Base-by-base conservation (phyloP, 2,797 vertebrate genomes). In the Enteromius mattozi region DNA sequence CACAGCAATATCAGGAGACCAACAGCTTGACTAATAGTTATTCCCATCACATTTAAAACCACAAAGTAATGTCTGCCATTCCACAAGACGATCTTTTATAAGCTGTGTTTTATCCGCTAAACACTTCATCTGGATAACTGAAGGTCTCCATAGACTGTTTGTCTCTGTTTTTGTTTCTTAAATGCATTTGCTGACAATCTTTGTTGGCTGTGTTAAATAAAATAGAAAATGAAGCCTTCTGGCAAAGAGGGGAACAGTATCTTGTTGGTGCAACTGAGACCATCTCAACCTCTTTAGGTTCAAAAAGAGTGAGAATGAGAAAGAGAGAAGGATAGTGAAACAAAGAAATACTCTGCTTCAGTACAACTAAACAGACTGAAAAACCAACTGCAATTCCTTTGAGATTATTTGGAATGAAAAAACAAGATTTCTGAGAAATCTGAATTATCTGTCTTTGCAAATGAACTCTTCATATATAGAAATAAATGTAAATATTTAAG, bases 1-100 rank as follows among this genome's bases (percentile, higher is more conserved):
- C 80, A 72, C 37, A 61, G 14, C 68, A 72, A 81, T 81, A 56
- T n/a, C 19, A 54, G 47, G 24, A 59, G 54, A 45, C 79, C 35
- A 70, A 54, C 49, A 70, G 24, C 1, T 45, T n/a, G 63, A 27
- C 51, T 80, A 80, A 47, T 30, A 59, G 14, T 56, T 81, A 70
- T 70, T 56, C 14, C 9, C 33, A 61, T 81, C 68, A 24, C 51
- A 72, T 33, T 72, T 61, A 47, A 71, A 81, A 6, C 24, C 80
- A 72, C 68, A 45, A 71, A 59, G 51, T 80, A 56, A 56, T 56
- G 40, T 63, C 37, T 33, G 40, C 45, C n/a, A 17, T 59, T 59
- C 16, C 35, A 59, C 51, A 61, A 71, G 5, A 40, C 33, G 17
- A 59, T 71, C 8, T 21, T 70, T 27, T 56, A 19, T 30, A 40